A percentile compares a stretch with the other conserved stretches of the same genome.
phyloP scores from a whole-genome alignment of 1,140 invertebrate species.

The Dendrolimus kikuchii region DNA sequence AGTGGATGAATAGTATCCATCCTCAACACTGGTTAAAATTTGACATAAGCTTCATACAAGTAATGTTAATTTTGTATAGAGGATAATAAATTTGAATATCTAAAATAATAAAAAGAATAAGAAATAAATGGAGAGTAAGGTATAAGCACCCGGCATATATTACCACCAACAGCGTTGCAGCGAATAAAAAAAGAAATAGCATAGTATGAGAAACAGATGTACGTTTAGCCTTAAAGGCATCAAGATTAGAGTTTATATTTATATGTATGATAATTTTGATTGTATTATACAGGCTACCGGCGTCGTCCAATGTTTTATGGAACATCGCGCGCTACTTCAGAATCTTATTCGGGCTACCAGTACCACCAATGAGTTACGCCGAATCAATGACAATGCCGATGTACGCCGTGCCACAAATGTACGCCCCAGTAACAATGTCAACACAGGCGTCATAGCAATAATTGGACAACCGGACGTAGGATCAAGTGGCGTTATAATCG shows the following conservation, averaged over 20 bases:
- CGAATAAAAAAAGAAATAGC: background rate
- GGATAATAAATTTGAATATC: no score
- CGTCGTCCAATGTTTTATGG: slow-evolving; percentile 68
- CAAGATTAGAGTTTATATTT: slow-evolving; percentile 3
- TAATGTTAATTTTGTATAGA: no score
- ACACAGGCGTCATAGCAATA: slow-evolving; percentile 36
- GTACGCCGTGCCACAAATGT: slow-evolving; percentile 56
- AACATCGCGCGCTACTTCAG: slow-evolving; percentile 68
- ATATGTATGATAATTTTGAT: slow-evolving; percentile 17
- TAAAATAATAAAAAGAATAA: no score
- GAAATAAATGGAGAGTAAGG: background rate
- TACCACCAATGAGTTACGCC: slow-evolving; percentile 42
- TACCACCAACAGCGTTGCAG: background rate
- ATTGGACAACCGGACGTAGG: slow-evolving; percentile 56
- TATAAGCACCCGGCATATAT: background rate
- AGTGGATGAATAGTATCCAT: no score
- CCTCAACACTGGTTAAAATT: no score
- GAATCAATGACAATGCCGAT: slow-evolving; percentile 57
- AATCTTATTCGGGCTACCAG: slow-evolving; percentile 59
- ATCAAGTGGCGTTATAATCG: slow-evolving; percentile 52
- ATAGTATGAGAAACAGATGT: background rate
- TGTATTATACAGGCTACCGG: slow-evolving; percentile 58
- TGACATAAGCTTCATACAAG: no score
- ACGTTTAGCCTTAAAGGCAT: no score
- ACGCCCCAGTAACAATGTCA: slow-evolving; percentile 38